These are phyloP conservation scores for Centropus bengalensis DNA, from an alignment of 2,113 vertebrate genomes.

Conservation along the genomic window DNA sequence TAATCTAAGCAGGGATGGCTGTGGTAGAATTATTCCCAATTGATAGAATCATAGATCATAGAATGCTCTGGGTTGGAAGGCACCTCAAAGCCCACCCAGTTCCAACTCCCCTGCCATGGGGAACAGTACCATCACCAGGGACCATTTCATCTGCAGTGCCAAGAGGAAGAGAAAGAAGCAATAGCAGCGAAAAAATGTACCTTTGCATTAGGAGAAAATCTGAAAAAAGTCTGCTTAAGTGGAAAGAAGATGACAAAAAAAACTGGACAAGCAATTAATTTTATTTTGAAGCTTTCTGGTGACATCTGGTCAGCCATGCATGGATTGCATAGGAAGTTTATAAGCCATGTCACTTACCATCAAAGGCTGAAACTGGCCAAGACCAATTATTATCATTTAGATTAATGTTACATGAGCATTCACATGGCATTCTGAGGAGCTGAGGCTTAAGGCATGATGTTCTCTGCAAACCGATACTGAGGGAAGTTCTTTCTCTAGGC, in stretches of 20 bases:
- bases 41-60: no score
- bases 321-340: neutral
- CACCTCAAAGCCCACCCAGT: no score
- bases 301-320: neutral
- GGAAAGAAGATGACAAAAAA: constrained; percentile 10
- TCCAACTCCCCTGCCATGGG: no score
- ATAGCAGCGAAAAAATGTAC: neutral
- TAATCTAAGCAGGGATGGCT: neutral
- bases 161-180: neutral
- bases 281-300: constrained; percentile 29
- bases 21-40: neutral
- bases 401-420: neutral
- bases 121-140: no score
- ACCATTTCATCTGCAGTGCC: neutral
- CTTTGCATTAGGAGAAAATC: neutral
- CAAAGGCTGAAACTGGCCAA: neutral
- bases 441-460: neutral
- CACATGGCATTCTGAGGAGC: neutral
- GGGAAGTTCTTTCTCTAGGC: neutral
- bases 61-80: no score
- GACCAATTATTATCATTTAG: neutral
- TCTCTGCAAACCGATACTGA: neutral
- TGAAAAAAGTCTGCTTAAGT: neutral
- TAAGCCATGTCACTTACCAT: neutral
- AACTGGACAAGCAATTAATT: neutral